Conservation (phyloP, 1,140 invertebrate species). For the Oedothorax gibbosus region DNA sequence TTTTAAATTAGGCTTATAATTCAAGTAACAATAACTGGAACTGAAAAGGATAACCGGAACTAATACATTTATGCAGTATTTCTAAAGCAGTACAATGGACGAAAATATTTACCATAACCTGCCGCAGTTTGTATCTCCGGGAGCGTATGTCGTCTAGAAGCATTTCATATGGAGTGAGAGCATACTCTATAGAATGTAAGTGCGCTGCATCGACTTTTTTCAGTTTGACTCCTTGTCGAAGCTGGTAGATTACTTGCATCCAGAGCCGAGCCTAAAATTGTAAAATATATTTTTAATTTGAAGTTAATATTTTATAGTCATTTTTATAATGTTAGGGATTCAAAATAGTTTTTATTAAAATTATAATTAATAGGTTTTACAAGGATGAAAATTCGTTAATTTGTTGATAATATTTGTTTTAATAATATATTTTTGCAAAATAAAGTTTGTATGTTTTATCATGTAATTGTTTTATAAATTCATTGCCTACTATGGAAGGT, state of each 20-base stretch:
- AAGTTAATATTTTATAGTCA: not conserved
- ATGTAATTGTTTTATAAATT: no score
- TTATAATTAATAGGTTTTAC: not conserved
- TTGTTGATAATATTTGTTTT: not conserved
- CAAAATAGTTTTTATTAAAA: not conserved
- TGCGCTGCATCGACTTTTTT: conserved; percentile 81
- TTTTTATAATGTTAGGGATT: not conserved
- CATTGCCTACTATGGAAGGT: no score
- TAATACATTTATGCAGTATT: no score
- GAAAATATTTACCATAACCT: conserved; percentile 68
- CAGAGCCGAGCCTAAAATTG: conserved; percentile 87
- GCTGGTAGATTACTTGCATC: conserved; percentile 93
- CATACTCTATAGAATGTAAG: conserved; percentile 81
- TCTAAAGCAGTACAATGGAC: no score
- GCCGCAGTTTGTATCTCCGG: conserved; percentile 81
- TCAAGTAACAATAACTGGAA: no score
- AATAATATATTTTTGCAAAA: no score
- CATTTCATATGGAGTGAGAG: conserved; percentile 97
- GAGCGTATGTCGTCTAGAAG: conserved; percentile 95
- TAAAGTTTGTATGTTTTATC: no score
- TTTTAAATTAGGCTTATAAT: no score
- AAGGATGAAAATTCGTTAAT: not conserved
- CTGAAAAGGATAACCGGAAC: no score
- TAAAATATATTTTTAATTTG: not conserved
- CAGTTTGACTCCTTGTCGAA: conserved; percentile 86